Base-by-base conservation (phyloP, 2,888 invertebrate genomes). In the Danaus chrysippus region DNA sequence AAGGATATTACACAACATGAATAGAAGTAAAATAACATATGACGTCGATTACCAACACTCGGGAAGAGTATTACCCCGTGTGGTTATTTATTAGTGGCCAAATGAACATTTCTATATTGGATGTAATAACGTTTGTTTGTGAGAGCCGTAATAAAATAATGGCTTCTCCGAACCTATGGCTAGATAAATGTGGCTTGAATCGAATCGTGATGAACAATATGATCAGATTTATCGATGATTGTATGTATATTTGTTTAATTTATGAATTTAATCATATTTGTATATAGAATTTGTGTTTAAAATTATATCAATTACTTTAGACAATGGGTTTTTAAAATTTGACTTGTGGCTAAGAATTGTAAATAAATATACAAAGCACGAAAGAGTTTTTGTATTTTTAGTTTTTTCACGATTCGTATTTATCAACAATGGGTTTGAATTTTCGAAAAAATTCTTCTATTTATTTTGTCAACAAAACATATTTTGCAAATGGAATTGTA, bases 61-160 rank as follows among this genome's bases (percentile, higher is more conserved):
- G 49, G 10, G 49, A 17, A 10, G 10, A 17, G 17, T 10, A 15
- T 17, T 49, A 17, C 17, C 10, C 10, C 9, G n/a, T n/a, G 13
- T n/a, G 17, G 49, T 17, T 49, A 49, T 49, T 49, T 49, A 49
- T 49, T 49, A 10, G 49, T 10, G 17, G 49, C 17, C 17, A 49
- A 17, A 17, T 49, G 49, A 49, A 49, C 49, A 49, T 17, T 49
- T 17, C 49, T 17, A 17, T 49, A 17, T 49, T 17, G 49, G 49
- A 17, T 17, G 49, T 17, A 10, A 17, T 49, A 49, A 49, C 49
- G 17, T 49, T 11, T 49, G 49, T 49, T n/a, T 46, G 49, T 49
- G 15, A n/a, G 15, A 46, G 11, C 49, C 49, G n/a, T 17, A 49
- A 49, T 49, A 49, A 49, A 15, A 49, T 49, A 49, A 11, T 49